These are phyloP conservation scores for Hypomecis atomaria DNA, from an alignment of 2,888 invertebrate species.

Conservation along the genomic window DNA sequence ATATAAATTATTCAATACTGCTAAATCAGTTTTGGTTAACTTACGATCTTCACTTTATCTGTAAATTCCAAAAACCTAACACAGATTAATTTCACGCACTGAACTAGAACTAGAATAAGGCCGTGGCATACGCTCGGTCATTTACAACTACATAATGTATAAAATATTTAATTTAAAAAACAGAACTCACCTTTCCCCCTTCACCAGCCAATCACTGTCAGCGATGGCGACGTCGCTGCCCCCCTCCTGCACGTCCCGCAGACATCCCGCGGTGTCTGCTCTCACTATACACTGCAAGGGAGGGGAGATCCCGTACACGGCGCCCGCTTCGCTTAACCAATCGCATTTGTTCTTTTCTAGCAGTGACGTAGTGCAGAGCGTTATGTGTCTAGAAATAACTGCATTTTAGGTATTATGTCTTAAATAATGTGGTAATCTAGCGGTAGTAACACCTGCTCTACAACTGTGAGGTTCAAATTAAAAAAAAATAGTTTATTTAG, in stretches of 20 bases:
- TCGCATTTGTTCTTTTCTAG: conserved; percentile 91
- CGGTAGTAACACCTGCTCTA: background rate
- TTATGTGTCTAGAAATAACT: conserved; percentile 73
- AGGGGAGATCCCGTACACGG: conserved; percentile 91
- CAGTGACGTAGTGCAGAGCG: conserved; percentile 88
- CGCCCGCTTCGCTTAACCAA: conserved; percentile 90
- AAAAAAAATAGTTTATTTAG: too few relatives aligned
- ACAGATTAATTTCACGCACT: too few relatives aligned
- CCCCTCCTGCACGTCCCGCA: conserved; percentile 86
- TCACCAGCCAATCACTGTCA: conserved; percentile 88
- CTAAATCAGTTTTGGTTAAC: too few relatives aligned
- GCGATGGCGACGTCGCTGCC: conserved; percentile 89
- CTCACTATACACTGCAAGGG: conserved; percentile 90
- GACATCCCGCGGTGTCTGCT: conserved; percentile 86
- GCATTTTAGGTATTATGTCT: too few relatives aligned
- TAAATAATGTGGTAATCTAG: background rate
- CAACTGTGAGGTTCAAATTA: too few relatives aligned
- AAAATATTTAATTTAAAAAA: too few relatives aligned
- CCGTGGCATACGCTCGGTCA: too few relatives aligned
- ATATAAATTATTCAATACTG: too few relatives aligned
- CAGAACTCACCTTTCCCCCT: conserved; percentile 85
- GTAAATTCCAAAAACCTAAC: too few relatives aligned
- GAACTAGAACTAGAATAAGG: too few relatives aligned
- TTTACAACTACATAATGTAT: too few relatives aligned
- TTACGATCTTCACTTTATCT: too few relatives aligned